Evolutionary conservation across 1,140 invertebrate species (phyloP), one percentile per base, ranked within the genome.

Genomic region (Radopholus similis): DNA sequence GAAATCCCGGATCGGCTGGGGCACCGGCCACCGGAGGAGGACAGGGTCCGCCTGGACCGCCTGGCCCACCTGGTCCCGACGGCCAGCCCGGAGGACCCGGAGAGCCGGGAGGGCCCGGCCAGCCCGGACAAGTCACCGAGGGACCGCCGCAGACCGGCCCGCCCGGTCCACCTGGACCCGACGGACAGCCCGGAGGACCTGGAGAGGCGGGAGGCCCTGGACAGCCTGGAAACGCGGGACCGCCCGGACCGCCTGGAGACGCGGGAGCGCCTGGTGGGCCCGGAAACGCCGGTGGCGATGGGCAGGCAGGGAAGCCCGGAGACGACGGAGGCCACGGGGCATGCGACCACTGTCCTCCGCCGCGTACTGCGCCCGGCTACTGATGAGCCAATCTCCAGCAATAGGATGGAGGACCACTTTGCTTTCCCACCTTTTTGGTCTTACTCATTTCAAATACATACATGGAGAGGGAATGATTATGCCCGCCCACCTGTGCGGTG

Each of bases 401-500:
- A 62, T 38, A 18, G 1, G 38, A 11, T 11, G 38, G 38, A 42
- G 38, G 18, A 42, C 18, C 18, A 11, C 2, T 42, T 42, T 42
- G 38, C 11, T 42, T 18, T 18, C 2, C 11, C 1, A 11, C 38
- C 1, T 42, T 42, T 42, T 42, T 42, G 38, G 38, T 42, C 2
- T 11, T 11, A 23, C n/a, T n/a, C n/a, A 47, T 8, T 5, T n/a
- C 44, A 47, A 47, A 2, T n/a, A 15, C n/a, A 47, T n/a, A 5
- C 5, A 47, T 18, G 26, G 44, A 6, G 1, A 47, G 15, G 44
- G 1, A 47, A 13, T 1, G 6, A n/a, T n/a, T n/a, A n/a, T n/a
- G n/a, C n/a, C n/a, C 11, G 8, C 40, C n/a, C 83, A 89, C 88
- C 75, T 84, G 84, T 73, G 85, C 83, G 13, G 87, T 85, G 66